Conservation (phyloP, 2,797 vertebrate genomes). For the Menidia menidia region DNA sequence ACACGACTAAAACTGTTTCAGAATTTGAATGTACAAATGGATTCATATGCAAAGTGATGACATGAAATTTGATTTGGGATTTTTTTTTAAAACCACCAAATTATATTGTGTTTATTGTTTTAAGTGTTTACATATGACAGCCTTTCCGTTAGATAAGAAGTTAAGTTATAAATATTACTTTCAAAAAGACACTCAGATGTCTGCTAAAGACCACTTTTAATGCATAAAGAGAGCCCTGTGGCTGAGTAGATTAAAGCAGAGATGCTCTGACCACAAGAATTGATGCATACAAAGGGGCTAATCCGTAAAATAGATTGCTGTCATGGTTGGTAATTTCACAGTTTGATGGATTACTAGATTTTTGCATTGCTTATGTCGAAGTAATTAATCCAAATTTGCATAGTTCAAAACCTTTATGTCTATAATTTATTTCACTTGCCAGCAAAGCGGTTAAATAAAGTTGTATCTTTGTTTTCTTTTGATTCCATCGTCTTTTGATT, state of each 20-base stretch:
- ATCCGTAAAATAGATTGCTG: constrained; percentile 76
- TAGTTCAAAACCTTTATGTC: constrained; percentile 77
- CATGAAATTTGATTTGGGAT: background rate
- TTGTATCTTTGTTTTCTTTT: constrained; percentile 76
- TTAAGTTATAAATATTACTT: constrained; percentile 35
- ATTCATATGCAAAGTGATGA: background rate
- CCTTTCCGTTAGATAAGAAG: constrained; percentile 24
- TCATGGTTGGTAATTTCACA: constrained; percentile 69
- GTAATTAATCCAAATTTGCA: constrained; percentile 79
- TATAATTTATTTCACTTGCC: constrained; percentile 71
- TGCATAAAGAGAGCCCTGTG: constrained; percentile 67
- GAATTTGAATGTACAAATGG: background rate
- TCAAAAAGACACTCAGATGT: constrained; percentile 46
- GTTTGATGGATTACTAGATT: constrained; percentile 78
- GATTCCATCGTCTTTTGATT: constrained; percentile 74
- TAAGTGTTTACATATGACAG: constrained; percentile 19
- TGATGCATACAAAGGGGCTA: constrained; percentile 68
- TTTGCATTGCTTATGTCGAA: constrained; percentile 71
- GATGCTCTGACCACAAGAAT: constrained; percentile 70
- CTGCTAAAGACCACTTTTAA: constrained; percentile 62
- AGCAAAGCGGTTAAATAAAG: constrained; percentile 62
- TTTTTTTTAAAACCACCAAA: background rate
- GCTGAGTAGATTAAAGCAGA: constrained; percentile 69
- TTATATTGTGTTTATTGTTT: background rate
- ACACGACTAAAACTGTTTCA: background rate